Conservation (phyloP, 2,888 invertebrate genomes). For the Habroteleia sp. region DNA sequence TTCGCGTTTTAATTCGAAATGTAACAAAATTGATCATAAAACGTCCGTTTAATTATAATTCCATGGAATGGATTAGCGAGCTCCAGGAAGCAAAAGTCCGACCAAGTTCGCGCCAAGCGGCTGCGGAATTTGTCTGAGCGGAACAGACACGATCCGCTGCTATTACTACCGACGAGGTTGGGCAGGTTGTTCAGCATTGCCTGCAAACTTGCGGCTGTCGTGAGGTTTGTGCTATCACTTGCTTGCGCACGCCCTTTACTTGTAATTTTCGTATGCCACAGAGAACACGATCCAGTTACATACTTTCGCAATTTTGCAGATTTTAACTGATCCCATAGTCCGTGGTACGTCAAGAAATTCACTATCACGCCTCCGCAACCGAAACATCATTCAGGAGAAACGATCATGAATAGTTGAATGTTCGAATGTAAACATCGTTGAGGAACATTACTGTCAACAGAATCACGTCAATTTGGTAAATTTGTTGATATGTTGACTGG, state of each 20-base stretch:
- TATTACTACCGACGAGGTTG: slow-evolving; percentile 55
- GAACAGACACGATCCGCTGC: slow-evolving; percentile 58
- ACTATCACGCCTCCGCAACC: slow-evolving; percentile 10
- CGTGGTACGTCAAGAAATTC: slow-evolving; percentile 32
- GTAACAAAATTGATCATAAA: slow-evolving; percentile 28
- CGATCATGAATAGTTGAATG: too few relatives aligned
- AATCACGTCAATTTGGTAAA: too few relatives aligned
- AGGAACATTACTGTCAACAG: too few relatives aligned
- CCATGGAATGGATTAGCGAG: slow-evolving; percentile 39
- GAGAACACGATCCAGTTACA: slow-evolving; percentile 44
- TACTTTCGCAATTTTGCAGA: slow-evolving; percentile 49
- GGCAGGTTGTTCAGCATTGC: slow-evolving; percentile 58
- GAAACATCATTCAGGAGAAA: slow-evolving; percentile 1
- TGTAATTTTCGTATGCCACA: slow-evolving; percentile 62
- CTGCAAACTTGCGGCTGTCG: slow-evolving; percentile 61
- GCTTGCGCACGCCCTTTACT: slow-evolving; percentile 64
- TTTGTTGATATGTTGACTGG: too few relatives aligned
- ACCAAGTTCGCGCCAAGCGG: slow-evolving; percentile 38
- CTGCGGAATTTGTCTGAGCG: slow-evolving; percentile 54
- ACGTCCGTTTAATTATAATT: slow-evolving; percentile 47
- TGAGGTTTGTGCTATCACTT: slow-evolving; percentile 61
- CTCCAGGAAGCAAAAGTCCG: slow-evolving; percentile 32
- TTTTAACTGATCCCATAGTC: slow-evolving; percentile 23
- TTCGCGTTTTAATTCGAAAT: too few relatives aligned
- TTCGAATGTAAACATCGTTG: too few relatives aligned